Evolutionary conservation across 2,113 vertebrate species (phyloP).

Genomic region (Isurus oxyrinchus): DNA sequence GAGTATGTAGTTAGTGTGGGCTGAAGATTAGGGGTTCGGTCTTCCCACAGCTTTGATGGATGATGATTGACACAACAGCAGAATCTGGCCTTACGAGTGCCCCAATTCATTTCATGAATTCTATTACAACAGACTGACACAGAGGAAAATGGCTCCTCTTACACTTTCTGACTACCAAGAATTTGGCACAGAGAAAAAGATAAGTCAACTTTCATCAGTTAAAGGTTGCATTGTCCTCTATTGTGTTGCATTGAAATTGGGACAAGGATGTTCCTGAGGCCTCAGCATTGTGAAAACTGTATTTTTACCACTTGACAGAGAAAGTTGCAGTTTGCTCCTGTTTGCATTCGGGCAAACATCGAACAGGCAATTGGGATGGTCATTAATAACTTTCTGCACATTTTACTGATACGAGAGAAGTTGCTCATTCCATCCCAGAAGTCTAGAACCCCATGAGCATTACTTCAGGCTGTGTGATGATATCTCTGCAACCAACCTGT

Average conservation of each 20-base stretch:
- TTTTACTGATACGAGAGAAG: neutral
- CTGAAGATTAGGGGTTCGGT: neutral
- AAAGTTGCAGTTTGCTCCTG: neutral
- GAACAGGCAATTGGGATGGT: neutral
- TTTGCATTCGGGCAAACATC: neutral
- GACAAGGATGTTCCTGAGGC: neutral
- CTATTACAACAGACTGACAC: neutral
- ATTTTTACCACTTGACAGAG: neutral
- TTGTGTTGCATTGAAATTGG: neutral
- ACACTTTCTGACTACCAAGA: neutral
- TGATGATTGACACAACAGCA: neutral
- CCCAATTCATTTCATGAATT: neutral
- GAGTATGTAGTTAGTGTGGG: neutral
- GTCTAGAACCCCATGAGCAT: neutral
- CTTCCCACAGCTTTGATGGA: neutral
- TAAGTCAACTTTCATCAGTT: neutral
- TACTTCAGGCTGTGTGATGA: neutral
- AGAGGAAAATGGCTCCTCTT: neutral
- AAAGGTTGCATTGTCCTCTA: neutral
- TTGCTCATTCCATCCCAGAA: neutral
- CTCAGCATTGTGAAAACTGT: too few species aligned
- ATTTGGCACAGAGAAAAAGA: neutral
- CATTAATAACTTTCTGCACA: neutral
- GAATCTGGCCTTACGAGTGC: neutral
- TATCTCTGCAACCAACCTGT: neutral